Conservation (phyloP, 2,888 invertebrate genomes). For the Calliopum simillimum region DNA sequence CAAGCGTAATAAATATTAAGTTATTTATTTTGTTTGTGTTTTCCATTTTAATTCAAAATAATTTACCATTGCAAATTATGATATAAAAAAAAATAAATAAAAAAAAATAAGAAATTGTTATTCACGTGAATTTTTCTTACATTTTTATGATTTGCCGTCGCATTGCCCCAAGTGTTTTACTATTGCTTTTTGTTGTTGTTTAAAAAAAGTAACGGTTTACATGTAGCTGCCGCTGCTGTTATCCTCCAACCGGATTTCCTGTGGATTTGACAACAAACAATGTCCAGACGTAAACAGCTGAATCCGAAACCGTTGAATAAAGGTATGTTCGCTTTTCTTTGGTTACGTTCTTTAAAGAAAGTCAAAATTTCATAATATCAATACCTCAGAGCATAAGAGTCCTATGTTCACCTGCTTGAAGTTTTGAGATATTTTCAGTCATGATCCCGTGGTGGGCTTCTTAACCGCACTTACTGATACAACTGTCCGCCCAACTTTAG, state of each 20-base stretch:
- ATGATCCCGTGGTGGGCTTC: too few relatives aligned
- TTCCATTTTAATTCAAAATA: background rate
- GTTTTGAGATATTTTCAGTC: too few relatives aligned
- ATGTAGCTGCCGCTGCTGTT: slow-evolving; percentile 42
- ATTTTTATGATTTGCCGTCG: slow-evolving; percentile 19
- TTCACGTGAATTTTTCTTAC: background rate
- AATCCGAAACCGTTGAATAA: slow-evolving; percentile 92
- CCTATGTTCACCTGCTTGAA: too few relatives aligned
- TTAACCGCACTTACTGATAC: too few relatives aligned
- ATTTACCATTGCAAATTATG: background rate
- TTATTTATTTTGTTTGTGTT: slow-evolving; percentile 2
- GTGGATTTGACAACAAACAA: slow-evolving; percentile 64
- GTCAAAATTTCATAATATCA: too few relatives aligned
- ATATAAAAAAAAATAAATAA: too few relatives aligned
- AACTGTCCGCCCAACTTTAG: too few relatives aligned
- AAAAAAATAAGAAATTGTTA: too few relatives aligned
- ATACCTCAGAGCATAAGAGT: too few relatives aligned
- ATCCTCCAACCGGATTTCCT: slow-evolving; percentile 47
- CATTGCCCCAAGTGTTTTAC: background rate
- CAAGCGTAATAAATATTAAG: background rate
- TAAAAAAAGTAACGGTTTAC: slow-evolving; percentile 40
- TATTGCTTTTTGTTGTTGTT: slow-evolving; percentile 11
- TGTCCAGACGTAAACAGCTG: slow-evolving; percentile 96
- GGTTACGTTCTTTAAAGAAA: too few relatives aligned
- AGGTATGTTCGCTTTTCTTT: slow-evolving; percentile 75